Evolutionary conservation across 2,888 invertebrate genomes (phyloP).

Genomic region (Cactoblastis cactorum): DNA sequence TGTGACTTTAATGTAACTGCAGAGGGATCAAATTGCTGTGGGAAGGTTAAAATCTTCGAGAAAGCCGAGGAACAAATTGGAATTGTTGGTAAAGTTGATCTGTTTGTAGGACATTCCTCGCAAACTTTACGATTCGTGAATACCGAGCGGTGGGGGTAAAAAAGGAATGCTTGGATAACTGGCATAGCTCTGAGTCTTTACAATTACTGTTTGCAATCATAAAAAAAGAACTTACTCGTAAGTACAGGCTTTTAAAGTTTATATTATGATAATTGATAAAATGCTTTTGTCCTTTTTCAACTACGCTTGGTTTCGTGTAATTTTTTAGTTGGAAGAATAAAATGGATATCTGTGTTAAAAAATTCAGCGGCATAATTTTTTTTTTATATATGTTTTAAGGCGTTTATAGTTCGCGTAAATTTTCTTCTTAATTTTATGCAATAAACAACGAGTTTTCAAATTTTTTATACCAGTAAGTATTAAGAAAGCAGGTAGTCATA

Average conservation of each 20-base stretch:
- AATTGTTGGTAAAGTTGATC: slow-evolving; percentile 46
- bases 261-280: neutral
- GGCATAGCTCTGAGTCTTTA: slow-evolving; percentile 12
- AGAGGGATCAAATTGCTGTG: neutral
- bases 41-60: slow-evolving; percentile 9
- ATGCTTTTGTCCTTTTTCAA: neutral
- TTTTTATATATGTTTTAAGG: too few relatives aligned
- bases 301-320: too few relatives aligned
- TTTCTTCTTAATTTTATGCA: too few relatives aligned
- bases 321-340: too few relatives aligned
- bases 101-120: slow-evolving; percentile 29
- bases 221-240: too few relatives aligned
- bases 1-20: neutral
- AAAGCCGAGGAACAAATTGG: slow-evolving; percentile 43
- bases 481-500: too few relatives aligned
- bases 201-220: slow-evolving; percentile 5
- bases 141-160: slow-evolving; percentile 25
- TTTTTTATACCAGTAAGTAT: too few relatives aligned
- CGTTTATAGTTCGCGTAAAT: too few relatives aligned
- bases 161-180: slow-evolving; percentile 15
- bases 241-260: slow-evolving; percentile 1
- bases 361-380: too few relatives aligned
- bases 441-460: too few relatives aligned
- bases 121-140: slow-evolving; percentile 28
- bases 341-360: too few relatives aligned